Evolutionary conservation across 2,888 invertebrate genomes (phyloP), one percentile per base, ranked within the genome.

Genomic region (Neoscelio sp.): DNA sequence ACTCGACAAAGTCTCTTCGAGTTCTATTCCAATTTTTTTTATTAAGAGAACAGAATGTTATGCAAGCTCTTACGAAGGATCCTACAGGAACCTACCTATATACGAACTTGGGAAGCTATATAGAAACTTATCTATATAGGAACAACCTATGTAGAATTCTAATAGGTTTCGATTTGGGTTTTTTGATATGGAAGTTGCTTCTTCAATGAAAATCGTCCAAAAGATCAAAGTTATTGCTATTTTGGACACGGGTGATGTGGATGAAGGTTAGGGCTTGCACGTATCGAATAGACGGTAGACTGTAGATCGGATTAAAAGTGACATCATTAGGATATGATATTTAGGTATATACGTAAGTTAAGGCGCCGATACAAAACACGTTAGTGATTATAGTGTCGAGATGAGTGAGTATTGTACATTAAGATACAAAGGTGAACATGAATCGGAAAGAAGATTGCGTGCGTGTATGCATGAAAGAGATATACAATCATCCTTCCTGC

Each of bases 271-370:
- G 40, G 73, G 68, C 76, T 74, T 77, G 73, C 30, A 77, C 17
- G 46, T 79, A 80, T 73, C 13, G 68, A 80, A 68, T 80, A 80
- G 67, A 35, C 23, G n/a, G 67, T 80, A 80, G 76, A 62, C 26
- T 28, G 50, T 75, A 80, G 71, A 62, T 48, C 13, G 71, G 67
- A 46, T 64, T 68, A 50, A 15, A 62, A 56, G 50, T 58, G 50
- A 54, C 60, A 64, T 65, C 60, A 64, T 76, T 71, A 80, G 65
- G 33, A 33, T 80, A 76, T 56, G 68, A 54, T 64, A 70, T 28
- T 68, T 80, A 76, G 73, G 64, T 56, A 46, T 73, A 76, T 26
- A 70, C 52, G 56, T 78, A 76, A 67, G 71, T 73, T 70, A 76
- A 80, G 65, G 67, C 60, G 75, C 67, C 76, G 76, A 76, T 76